Evolutionary conservation across 2,888 invertebrate genomes (phyloP).

Genomic region (Sphaeridia pumilis): DNA sequence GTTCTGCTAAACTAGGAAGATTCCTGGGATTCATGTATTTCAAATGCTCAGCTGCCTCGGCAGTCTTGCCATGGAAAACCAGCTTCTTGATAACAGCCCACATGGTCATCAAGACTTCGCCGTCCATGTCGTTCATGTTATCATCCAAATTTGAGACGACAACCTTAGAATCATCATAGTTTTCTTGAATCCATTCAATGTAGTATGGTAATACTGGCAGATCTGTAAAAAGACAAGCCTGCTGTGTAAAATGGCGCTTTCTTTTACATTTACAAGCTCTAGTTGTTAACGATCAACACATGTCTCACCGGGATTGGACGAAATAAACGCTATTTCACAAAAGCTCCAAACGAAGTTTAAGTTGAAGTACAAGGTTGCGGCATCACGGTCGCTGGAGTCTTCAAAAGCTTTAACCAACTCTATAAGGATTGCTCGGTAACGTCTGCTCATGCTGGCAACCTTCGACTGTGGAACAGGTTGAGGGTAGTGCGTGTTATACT

Average conservation of each 20-base stretch:
- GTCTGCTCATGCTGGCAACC: slow-evolving; percentile 25
- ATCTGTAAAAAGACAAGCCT: slow-evolving; percentile 41
- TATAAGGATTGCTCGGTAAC: slow-evolving; percentile 28
- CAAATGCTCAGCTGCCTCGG: slow-evolving; percentile 41
- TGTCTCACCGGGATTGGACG: slow-evolving; percentile 58
- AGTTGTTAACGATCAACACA: too few relatives aligned
- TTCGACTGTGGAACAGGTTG: slow-evolving; percentile 27
- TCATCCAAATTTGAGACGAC: slow-evolving; percentile 21
- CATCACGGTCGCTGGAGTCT: slow-evolving; percentile 15
- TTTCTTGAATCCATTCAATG: slow-evolving; percentile 63
- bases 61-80: slow-evolving; percentile 62
- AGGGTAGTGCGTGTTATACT: slow-evolving; percentile 24
- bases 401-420: slow-evolving; percentile 27
- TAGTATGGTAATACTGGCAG: slow-evolving; percentile 65
- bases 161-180: slow-evolving; percentile 28
- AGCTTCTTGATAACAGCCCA: slow-evolving; percentile 28
- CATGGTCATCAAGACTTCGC: slow-evolving; percentile 23
- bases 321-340: slow-evolving; percentile 79
- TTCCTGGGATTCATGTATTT: slow-evolving; percentile 17
- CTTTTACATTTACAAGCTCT: too few relatives aligned
- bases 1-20: slow-evolving; percentile 14
- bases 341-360: slow-evolving; percentile 90
- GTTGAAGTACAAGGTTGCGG: slow-evolving; percentile 42
- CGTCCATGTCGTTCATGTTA: slow-evolving; percentile 21
- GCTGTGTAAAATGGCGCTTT: too few relatives aligned